Evolutionary conservation across 2,113 vertebrate genomes (phyloP).

Genomic region (Ceyx melanurus): DNA sequence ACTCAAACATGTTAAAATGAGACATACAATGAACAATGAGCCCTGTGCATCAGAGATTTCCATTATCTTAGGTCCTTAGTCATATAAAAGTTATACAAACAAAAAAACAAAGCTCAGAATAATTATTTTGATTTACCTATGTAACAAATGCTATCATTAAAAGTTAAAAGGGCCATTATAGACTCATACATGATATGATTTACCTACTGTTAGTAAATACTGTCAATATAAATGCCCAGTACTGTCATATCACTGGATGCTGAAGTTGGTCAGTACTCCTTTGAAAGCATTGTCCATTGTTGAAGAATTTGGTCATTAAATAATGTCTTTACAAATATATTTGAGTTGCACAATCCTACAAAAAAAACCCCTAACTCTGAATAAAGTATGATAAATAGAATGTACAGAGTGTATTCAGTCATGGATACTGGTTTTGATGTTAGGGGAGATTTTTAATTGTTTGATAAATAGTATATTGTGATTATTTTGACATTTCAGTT

Average conservation of each 20-base stretch:
- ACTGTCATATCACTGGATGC: background rate
- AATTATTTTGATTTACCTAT: background rate
- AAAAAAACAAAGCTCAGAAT: background rate
- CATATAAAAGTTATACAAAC: background rate
- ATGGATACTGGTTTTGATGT: background rate
- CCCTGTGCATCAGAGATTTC: background rate
- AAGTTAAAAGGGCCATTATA: background rate
- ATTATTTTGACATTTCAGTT: background rate
- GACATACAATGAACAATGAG: background rate
- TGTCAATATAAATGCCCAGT: background rate
- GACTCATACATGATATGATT: background rate
- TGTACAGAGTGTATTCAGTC: background rate
- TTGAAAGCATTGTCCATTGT: background rate
- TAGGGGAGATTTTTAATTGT: background rate
- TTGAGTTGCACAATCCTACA: background rate
- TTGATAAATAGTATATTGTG: background rate
- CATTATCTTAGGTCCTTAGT: background rate
- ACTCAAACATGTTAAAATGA: background rate
- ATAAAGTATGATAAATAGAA: background rate
- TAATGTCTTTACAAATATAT: background rate
- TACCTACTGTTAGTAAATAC: background rate
- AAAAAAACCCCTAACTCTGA: background rate
- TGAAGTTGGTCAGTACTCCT: background rate
- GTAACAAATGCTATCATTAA: rapidly evolving
- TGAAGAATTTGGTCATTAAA: background rate